Conservation (phyloP, 1,140 invertebrate species). For the Tetranychus urticae region DNA sequence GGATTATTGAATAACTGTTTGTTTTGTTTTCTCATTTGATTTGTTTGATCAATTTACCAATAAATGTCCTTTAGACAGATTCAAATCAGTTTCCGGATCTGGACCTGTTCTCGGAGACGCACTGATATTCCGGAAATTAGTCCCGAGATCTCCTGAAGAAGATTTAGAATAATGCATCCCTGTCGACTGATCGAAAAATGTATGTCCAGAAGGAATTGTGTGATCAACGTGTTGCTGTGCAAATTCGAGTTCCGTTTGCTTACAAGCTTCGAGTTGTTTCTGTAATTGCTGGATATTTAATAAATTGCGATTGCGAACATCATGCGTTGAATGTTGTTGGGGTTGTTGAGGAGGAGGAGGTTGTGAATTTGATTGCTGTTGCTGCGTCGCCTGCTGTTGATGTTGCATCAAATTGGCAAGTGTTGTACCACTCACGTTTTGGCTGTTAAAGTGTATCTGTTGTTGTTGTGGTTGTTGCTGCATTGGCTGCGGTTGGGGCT, state of each 20-base stretch:
- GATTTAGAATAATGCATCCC: background rate
- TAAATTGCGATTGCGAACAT: conserved; percentile 38
- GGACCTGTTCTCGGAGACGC: background rate
- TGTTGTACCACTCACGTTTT: background rate
- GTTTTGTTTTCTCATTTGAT: background rate
- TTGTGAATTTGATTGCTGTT: conserved; percentile 7
- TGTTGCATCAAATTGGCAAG: background rate
- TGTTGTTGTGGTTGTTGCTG: background rate
- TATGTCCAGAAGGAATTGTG: conserved; percentile 6
- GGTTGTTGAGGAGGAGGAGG: conserved; percentile 7
- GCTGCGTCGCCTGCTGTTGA: conserved; percentile 24
- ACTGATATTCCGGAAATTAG: background rate
- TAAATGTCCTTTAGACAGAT: background rate
- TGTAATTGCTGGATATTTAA: conserved; percentile 37
- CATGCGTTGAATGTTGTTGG: background rate
- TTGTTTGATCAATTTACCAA: background rate
- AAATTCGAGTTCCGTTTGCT: conserved; percentile 49
- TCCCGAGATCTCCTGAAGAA: background rate
- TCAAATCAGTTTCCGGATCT: background rate
- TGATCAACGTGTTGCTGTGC: conserved; percentile 16
- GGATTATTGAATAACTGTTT: background rate
- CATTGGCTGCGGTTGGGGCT: too few species aligned
- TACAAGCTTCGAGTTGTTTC: conserved; percentile 43
- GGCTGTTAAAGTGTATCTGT: background rate
- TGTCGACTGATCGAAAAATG: background rate